Evolutionary conservation across 1,140 invertebrate genomes (phyloP).

Genomic region (Ridgeia piscesae): DNA sequence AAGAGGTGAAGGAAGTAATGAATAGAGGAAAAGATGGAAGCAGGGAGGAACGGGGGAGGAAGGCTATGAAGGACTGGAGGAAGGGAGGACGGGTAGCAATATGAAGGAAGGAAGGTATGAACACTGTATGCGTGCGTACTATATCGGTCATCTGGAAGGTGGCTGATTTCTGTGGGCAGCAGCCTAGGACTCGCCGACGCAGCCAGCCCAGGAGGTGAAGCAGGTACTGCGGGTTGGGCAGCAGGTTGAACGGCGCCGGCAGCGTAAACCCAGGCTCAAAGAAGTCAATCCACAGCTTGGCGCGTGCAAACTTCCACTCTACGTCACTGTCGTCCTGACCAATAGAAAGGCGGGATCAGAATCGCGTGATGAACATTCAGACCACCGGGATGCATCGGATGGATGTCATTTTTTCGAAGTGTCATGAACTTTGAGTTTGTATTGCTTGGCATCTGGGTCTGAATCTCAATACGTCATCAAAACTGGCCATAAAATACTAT

Average conservation of each 20-base stretch:
- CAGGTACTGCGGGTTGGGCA: constrained; percentile 82
- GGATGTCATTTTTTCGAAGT: background rate
- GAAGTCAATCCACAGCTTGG: constrained; percentile 87
- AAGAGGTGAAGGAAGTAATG: too few species aligned
- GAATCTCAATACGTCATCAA: too few species aligned
- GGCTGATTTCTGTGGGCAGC: background rate
- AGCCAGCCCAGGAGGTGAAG: background rate
- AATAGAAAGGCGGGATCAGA: background rate
- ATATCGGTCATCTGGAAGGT: background rate
- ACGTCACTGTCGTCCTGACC: constrained; percentile 76
- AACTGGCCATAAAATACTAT: too few species aligned
- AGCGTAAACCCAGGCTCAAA: constrained; percentile 83
- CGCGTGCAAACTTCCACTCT: constrained; percentile 87
- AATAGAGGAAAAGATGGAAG: too few species aligned
- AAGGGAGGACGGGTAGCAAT: too few species aligned
- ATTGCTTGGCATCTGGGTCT: too few species aligned
- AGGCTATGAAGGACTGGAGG: too few species aligned
- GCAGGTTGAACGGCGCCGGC: constrained; percentile 82
- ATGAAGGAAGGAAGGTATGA: too few species aligned
- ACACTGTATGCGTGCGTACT: background rate
- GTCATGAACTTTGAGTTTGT: background rate
- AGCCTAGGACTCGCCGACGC: background rate
- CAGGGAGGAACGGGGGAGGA: too few species aligned
- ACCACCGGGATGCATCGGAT: background rate
- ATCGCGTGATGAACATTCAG: background rate